Evolutionary conservation across 2,888 invertebrate genomes (phyloP).

Genomic region (Augiades crinisus): DNA sequence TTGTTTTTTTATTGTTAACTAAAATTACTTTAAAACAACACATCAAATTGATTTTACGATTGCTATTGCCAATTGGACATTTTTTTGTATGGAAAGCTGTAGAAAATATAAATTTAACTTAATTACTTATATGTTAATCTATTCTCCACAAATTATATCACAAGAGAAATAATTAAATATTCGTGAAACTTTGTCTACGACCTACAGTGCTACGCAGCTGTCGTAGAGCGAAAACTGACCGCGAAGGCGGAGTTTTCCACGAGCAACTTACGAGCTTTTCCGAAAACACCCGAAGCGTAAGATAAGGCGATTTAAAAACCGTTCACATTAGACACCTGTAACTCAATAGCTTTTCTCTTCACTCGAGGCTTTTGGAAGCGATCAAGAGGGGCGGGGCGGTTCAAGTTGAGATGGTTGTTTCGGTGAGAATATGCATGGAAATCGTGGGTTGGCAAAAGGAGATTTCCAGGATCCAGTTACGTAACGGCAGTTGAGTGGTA

Average conservation of each 20-base stretch:
- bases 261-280: slow-evolving; percentile 53
- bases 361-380: background rate
- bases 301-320: slow-evolving; percentile 40
- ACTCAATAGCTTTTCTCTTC: slow-evolving; percentile 17
- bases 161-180: background rate
- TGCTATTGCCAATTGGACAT: too few species aligned
- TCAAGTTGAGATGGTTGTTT: slow-evolving; percentile 41
- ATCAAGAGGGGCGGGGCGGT: slow-evolving; percentile 37
- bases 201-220: slow-evolving; percentile 34
- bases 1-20: too few species aligned
- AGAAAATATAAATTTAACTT: too few species aligned
- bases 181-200: background rate
- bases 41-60: too few species aligned
- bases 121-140: too few species aligned
- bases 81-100: too few species aligned
- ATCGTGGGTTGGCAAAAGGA: slow-evolving; percentile 55
- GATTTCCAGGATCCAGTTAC: slow-evolving; percentile 67
- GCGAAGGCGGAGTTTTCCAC: slow-evolving; percentile 58
- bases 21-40: too few species aligned
- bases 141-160: background rate
- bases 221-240: slow-evolving; percentile 42
- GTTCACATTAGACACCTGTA: slow-evolving; percentile 40
- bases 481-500: slow-evolving; percentile 70
- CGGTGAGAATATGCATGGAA: slow-evolving; percentile 53
- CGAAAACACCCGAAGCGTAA: slow-evolving; percentile 50